A percentile compares a stretch with the other conserved stretches of the same genome.
These are phyloP conservation scores for Clarias magur DNA, from an alignment of 2,113 vertebrate species.

Conservation along the genomic window DNA sequence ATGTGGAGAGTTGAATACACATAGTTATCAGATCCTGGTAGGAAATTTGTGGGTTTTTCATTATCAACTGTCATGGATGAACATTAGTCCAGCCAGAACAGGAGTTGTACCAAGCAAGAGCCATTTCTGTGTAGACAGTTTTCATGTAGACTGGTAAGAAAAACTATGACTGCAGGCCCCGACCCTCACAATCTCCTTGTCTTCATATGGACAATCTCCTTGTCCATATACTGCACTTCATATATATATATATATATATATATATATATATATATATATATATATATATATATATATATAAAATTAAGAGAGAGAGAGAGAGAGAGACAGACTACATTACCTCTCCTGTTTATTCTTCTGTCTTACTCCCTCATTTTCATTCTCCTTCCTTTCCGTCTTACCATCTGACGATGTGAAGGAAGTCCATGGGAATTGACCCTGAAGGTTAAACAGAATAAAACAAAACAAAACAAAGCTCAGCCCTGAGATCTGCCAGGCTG, in stretches of 20 bases:
- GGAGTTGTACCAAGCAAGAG: neutral
- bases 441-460: conserved; percentile 3
- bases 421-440: conserved; percentile 41
- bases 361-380: neutral
- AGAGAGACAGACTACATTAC: neutral
- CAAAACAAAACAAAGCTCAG: conserved; percentile 33
- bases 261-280: no score
- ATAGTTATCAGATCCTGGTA: conserved; percentile 31
- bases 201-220: neutral
- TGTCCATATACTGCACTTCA: neutral
- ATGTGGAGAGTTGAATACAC: conserved; percentile 3
- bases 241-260: no score
- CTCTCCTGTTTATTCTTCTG: neutral
- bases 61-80: neutral
- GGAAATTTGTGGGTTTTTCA: neutral
- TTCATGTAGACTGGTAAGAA: neutral
- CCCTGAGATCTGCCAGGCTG: conserved; percentile 20
- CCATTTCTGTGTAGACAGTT: neutral
- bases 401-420: conserved; percentile 10
- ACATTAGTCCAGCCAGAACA: conserved; percentile 14
- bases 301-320: no score
- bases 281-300: no score
- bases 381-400: conserved; percentile 3
- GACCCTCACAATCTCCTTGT: neutral
- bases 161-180: neutral